Percentiles rank a stretch among this genome's conserved stretches.
phyloP scores from a whole-genome alignment of 2,888 invertebrate genomes.

The Candidula unifasciata region DNA sequence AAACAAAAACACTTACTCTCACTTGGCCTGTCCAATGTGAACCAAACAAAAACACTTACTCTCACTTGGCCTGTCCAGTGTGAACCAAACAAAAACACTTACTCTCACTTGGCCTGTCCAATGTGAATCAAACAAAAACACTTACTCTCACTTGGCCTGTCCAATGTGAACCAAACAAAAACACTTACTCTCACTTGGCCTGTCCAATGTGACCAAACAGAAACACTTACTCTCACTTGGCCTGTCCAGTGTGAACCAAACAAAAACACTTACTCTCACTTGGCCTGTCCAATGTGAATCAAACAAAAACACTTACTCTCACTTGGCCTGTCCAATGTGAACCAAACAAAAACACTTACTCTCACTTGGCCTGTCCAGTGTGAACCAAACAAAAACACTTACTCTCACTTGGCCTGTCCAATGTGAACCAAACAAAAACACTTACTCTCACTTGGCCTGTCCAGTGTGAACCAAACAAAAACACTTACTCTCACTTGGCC shows the following conservation, averaged over 20 bases:
- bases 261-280: conserved; percentile 83
- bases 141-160: conserved; percentile 89
- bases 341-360: conserved; percentile 84
- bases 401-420: conserved; percentile 93
- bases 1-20: conserved; percentile 83
- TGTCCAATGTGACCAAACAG: too few relatives aligned
- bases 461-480: conserved; percentile 88
- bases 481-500: conserved; percentile 86
- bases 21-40: conserved; percentile 91
- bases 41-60: conserved; percentile 84
- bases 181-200: too few relatives aligned
- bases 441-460: conserved; percentile 89
- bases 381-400: conserved; percentile 83
- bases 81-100: conserved; percentile 83
- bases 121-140: conserved; percentile 84
- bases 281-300: conserved; percentile 94
- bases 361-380: conserved; percentile 91
- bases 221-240: conserved; percentile 85
- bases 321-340: conserved; percentile 91
- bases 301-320: conserved; percentile 83
- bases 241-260: conserved; percentile 92
- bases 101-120: conserved; percentile 93
- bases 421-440: conserved; percentile 85
- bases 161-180: conserved; percentile 88
- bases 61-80: conserved; percentile 91